Evolutionary conservation across 2,797 vertebrate genomes (phyloP).

Genomic region (Apogon hyalosoma): DNA sequence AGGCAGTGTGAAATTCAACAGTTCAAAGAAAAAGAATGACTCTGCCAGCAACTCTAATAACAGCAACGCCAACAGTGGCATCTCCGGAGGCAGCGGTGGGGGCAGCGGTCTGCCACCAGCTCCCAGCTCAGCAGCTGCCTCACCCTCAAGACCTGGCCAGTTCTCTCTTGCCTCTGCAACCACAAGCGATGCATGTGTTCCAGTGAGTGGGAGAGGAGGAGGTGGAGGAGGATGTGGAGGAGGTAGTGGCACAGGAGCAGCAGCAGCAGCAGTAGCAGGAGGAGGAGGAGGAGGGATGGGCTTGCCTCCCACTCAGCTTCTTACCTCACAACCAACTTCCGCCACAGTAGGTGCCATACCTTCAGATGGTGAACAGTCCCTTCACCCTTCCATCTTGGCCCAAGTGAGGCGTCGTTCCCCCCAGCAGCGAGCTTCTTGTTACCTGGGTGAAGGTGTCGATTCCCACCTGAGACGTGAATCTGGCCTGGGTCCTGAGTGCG

Average conservation of each 20-base stretch:
- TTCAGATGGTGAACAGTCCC: slow-evolving; percentile 76
- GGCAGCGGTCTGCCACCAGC: slow-evolving; percentile 57
- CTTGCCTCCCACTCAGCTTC: slow-evolving; percentile 68
- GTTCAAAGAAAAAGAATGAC: slow-evolving; percentile 86
- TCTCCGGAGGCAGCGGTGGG: slow-evolving; percentile 48
- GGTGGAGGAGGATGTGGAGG: slow-evolving; percentile 61
- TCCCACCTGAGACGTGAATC: slow-evolving; percentile 78
- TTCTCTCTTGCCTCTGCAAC: slow-evolving; percentile 73
- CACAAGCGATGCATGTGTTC: slow-evolving; percentile 72
- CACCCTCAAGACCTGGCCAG: slow-evolving; percentile 77
- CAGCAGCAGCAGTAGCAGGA: slow-evolving; percentile 19
- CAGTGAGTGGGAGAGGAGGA: slow-evolving; percentile 61
- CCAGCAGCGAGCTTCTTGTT: slow-evolving; percentile 81
- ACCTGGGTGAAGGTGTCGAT: slow-evolving; percentile 78
- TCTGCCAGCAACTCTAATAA: slow-evolving; percentile 84
- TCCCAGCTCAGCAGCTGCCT: slow-evolving; percentile 64
- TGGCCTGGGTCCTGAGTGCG: slow-evolving; percentile 71
- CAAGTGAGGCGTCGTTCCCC: slow-evolving; percentile 81
- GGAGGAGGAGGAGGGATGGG: slow-evolving; percentile 64
- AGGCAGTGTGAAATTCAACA: slow-evolving; percentile 87
- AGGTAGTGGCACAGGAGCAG: too few relatives aligned
- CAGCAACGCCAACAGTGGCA: slow-evolving; percentile 81
- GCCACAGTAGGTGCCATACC: slow-evolving; percentile 53
- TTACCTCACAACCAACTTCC: slow-evolving; percentile 59
- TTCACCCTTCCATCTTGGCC: slow-evolving; percentile 79